Evolutionary conservation across 2,888 invertebrate genomes (phyloP).

Genomic region (Drosophila nigritarsus): DNA sequence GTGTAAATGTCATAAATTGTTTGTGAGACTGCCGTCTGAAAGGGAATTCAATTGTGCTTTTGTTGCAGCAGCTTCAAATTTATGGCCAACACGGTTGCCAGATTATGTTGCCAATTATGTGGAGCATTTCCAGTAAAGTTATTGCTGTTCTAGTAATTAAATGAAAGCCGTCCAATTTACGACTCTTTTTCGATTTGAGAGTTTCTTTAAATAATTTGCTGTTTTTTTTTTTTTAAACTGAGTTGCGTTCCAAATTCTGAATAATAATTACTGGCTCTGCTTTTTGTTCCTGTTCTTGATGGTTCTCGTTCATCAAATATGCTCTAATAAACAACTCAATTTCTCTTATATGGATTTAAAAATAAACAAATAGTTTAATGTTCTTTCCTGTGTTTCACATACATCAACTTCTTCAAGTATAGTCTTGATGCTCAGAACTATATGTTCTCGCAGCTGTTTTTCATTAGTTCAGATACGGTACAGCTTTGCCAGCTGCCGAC

Average conservation of each 20-base stretch:
- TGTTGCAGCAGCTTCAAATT: background rate
- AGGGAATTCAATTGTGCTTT: constrained; percentile 29
- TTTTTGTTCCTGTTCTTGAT: background rate
- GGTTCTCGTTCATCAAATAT: background rate
- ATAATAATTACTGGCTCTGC: background rate
- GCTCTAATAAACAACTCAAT: background rate
- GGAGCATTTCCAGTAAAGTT: background rate
- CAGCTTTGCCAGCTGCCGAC: background rate
- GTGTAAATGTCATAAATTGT: constrained; percentile 36
- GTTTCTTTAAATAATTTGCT: background rate
- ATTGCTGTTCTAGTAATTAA: background rate
- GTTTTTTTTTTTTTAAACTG: background rate
- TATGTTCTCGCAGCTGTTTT: background rate
- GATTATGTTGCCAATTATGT: background rate
- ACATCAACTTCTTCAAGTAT: background rate
- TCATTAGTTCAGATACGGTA: background rate
- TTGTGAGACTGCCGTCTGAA: constrained; percentile 7
- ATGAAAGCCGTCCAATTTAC: background rate
- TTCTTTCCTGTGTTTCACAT: background rate
- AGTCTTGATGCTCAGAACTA: background rate
- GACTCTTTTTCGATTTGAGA: background rate
- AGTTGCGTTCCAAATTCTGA: background rate
- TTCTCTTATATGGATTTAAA: background rate
- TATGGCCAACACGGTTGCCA: background rate
- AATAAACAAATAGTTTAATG: background rate